Percentiles rank a stretch among this genome's conserved stretches.
These are phyloP conservation scores for Ophion slaviceki DNA, from an alignment of 2,888 invertebrate species.

Conservation along the genomic window DNA sequence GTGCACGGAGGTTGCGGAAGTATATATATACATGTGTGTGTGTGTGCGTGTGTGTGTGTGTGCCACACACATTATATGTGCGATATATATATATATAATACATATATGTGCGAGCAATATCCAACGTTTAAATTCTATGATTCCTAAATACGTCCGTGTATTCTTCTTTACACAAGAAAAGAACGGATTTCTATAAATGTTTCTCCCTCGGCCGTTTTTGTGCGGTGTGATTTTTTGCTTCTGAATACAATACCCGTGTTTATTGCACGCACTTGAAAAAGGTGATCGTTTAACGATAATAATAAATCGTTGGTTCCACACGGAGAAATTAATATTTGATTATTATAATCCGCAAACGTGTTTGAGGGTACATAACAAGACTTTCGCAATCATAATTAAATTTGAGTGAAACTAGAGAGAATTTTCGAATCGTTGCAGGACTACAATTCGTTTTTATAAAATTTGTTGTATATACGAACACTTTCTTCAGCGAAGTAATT, in stretches of 20 bases:
- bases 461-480: neutral
- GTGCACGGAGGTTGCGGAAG: conserved; percentile 35
- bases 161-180: neutral
- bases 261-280: neutral
- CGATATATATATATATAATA: too few relatives aligned
- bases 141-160: neutral
- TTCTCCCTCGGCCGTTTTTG: neutral
- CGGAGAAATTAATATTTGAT: neutral
- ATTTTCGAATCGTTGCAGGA: neutral
- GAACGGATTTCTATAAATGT: neutral
- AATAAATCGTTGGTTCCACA: neutral
- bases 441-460: neutral
- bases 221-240: neutral
- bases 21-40: conserved; percentile 1
- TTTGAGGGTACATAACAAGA: too few relatives aligned
- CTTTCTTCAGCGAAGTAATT: neutral
- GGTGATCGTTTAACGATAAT: neutral
- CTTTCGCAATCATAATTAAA: neutral
- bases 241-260: neutral
- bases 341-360: too few relatives aligned
- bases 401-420: neutral
- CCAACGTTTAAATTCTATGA: neutral
- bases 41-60: neutral
- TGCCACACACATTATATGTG: too few relatives aligned
- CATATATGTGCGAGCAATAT: neutral